phyloP scores from a whole-genome alignment of 2,797 vertebrate species.

The Acrossocheilus fasciatus region DNA sequence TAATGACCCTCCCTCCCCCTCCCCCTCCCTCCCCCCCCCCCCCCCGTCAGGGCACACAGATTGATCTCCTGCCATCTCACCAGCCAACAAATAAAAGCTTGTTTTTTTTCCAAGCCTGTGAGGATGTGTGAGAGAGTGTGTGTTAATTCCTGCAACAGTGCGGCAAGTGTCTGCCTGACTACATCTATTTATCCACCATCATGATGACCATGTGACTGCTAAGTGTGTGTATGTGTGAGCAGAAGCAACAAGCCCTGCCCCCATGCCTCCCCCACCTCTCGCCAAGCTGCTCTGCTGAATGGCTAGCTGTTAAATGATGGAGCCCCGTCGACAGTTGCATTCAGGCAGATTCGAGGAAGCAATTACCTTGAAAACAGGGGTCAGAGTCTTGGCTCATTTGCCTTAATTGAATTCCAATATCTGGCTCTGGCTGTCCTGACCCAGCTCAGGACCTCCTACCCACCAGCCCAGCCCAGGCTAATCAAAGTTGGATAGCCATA shows the following conservation, averaged over 20 bases:
- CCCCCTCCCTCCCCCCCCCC: slow-evolving; percentile 11
- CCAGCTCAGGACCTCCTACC: slow-evolving; percentile 73
- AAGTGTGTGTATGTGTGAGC: slow-evolving; percentile 49
- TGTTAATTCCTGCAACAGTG: slow-evolving; percentile 47
- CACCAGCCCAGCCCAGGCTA: slow-evolving; percentile 66
- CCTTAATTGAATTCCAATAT: slow-evolving; percentile 88
- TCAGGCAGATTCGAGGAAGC: slow-evolving; percentile 78
- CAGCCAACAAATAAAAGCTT: slow-evolving; percentile 71
- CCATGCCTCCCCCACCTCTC: slow-evolving; percentile 32
- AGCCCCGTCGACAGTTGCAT: slow-evolving; percentile 66
- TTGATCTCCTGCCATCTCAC: slow-evolving; percentile 74
- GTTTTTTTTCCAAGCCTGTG: slow-evolving; percentile 36
- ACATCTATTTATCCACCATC: slow-evolving; percentile 44
- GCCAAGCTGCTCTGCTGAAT: slow-evolving; percentile 67
- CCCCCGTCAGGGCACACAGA: slow-evolving; percentile 61
- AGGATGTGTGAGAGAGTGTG: slow-evolving; percentile 47
- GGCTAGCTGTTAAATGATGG: slow-evolving; percentile 75
- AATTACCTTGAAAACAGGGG: slow-evolving; percentile 86
- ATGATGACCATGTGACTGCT: slow-evolving; percentile 60
- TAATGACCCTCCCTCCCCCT: slow-evolving; percentile 55
- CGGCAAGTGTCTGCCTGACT: slow-evolving; percentile 45
- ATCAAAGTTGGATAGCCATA: slow-evolving; percentile 67
- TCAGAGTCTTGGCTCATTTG: slow-evolving; percentile 81
- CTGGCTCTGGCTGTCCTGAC: slow-evolving; percentile 80
- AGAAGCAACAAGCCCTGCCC: slow-evolving; percentile 3